Percentiles rank a stretch among this genome's conserved stretches.
These are phyloP conservation scores for Zaprionus ghesquierei DNA, from an alignment of 1,140 invertebrate genomes.

Conservation along the genomic window DNA sequence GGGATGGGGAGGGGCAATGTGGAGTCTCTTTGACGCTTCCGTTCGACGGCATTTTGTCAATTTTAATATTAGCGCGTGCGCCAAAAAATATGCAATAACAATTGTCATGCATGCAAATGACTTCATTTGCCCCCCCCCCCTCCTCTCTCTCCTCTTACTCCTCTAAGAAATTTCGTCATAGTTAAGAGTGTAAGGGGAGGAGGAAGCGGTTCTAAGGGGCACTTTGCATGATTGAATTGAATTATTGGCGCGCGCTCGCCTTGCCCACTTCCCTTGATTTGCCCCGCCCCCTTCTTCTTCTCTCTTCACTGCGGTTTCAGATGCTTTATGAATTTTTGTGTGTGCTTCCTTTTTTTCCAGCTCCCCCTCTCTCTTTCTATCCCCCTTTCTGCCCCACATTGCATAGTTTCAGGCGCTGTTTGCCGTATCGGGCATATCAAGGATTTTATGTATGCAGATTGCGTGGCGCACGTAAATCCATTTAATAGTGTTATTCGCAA, in stretches of 20 bases:
- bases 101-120: constrained; percentile 82
- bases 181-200: not conserved
- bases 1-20: not conserved
- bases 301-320: constrained; percentile 14
- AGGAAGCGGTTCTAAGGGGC: constrained; percentile 6
- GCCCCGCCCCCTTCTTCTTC: constrained; percentile 2
- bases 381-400: constrained; percentile 8
- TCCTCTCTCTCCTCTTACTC: not conserved
- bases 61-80: constrained; percentile 68
- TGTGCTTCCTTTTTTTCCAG: constrained; percentile 23
- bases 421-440: not conserved
- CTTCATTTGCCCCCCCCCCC: constrained; percentile 59
- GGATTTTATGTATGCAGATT: constrained; percentile 73
- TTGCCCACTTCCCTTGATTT: constrained; percentile 46
- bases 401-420: constrained; percentile 58
- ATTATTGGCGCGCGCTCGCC: constrained; percentile 25
- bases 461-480: constrained; percentile 75
- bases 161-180: constrained; percentile 37
- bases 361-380: too few relatives aligned
- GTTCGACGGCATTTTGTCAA: constrained; percentile 61
- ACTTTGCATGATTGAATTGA: constrained; percentile 76
- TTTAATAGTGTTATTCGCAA: constrained; percentile 64
- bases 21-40: not conserved
- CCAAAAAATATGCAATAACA: constrained; percentile 77
- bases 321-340: constrained; percentile 44